Percentiles rank a stretch among this genome's conserved stretches.
Evolutionary conservation across 2,113 vertebrate genomes (phyloP).

Genomic region (Labeo catla): DNA sequence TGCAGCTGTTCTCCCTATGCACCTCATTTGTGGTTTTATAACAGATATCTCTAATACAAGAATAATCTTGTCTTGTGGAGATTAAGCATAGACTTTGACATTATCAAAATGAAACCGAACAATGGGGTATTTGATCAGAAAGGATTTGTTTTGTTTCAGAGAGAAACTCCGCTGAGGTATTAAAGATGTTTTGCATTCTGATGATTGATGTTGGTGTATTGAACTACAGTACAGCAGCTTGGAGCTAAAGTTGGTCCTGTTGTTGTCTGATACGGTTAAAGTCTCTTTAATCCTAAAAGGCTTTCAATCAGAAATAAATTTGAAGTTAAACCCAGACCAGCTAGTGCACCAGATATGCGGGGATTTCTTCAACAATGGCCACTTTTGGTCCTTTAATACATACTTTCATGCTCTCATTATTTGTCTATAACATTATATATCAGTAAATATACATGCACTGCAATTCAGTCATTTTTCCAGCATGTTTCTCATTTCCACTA

Average conservation of each 20-base stretch:
- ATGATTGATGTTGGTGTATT: conserved; percentile 18
- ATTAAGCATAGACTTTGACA: conserved; percentile 21
- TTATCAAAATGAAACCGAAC: conserved; percentile 45
- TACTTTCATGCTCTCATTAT: not conserved
- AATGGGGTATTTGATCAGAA: conserved; percentile 45
- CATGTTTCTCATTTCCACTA: not conserved
- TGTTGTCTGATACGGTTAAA: not conserved
- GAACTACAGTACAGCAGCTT: conserved; percentile 25
- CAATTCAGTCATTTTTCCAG: not conserved
- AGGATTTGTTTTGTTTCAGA: conserved; percentile 45
- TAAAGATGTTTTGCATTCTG: conserved; percentile 41
- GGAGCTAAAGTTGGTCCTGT: not conserved
- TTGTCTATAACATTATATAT: not conserved
- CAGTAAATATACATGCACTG: not conserved
- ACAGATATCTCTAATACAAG: conserved; percentile 39
- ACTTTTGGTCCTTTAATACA: not conserved
- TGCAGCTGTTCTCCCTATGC: not conserved
- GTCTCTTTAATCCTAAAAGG: not conserved
- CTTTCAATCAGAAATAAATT: conserved; percentile 2
- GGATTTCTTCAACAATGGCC: not conserved
- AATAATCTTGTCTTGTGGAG: conserved; percentile 30
- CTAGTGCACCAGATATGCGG: not conserved
- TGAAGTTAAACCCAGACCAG: not conserved
- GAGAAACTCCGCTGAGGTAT: conserved; percentile 22
- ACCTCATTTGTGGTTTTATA: not conserved